Base-by-base conservation (phyloP, 2,888 invertebrate genomes). In the Macaria notata region DNA sequence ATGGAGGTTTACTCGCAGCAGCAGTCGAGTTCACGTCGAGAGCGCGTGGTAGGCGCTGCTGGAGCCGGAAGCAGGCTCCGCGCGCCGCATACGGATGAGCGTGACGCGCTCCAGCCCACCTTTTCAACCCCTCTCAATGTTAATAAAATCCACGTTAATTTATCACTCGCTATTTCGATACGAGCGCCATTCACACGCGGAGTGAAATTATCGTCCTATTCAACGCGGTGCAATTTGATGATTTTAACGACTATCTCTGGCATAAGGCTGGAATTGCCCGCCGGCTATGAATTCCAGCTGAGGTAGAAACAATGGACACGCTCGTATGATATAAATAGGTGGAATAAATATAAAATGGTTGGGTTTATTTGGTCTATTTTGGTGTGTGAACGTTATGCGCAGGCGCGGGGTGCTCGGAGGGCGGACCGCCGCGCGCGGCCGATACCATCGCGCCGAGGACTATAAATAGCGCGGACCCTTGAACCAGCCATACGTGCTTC, bases 401-500 rank as follows among this genome's bases (percentile, higher is more conserved):
- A 80, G 88, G 89, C 80, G 83, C 81, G 80, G 88, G 89, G 85
- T 86, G 87, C 79, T 79, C 75, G 74, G 81, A 81, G 83, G 86
- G 87, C 87, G 86, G 85, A 85, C 76, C 76, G 85, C 75, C 76
- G 77, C 73, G 81, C 56, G 75, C 71, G 76, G 76, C 73, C 73
- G 89, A 89, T 90, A 88, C 79, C 83, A 89, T 89, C 90, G 79
- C 78, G 73, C 81, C 75, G 80, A 70, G 70, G 51, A 75, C 89
- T 91, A 91, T 88, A 90, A 91, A 91, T 91, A 91, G 90, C 74
- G 78, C 83, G 77, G 86, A 90, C 88, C 87, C 90, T 89, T 88
- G 88, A 89, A 88, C 89, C 86, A 86, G 80, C n/a, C 41, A 41
- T 9, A 36, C 33, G 33, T 7, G 7, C 33, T 36, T 1, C 4